Conservation (phyloP, 2,113 vertebrate genomes). For the Ellobius talpinus region DNA sequence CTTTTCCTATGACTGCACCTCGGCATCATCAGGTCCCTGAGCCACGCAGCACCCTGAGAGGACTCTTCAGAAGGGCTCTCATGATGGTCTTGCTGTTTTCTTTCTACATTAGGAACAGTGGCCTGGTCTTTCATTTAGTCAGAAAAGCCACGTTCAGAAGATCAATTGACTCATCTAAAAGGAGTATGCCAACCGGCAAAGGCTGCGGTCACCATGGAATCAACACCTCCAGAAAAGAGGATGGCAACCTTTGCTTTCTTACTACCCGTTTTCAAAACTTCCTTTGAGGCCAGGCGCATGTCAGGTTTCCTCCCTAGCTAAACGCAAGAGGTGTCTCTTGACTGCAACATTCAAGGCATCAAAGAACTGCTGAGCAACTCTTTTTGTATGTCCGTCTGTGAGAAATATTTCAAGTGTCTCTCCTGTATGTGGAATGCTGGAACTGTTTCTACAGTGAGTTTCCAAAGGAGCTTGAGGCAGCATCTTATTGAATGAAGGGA, state of each 20-base stretch:
- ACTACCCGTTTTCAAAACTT: background rate
- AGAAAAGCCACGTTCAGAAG: conserved; percentile 97
- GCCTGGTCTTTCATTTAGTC: conserved; percentile 81
- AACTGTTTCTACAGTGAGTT: background rate
- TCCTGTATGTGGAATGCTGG: conserved; percentile 43
- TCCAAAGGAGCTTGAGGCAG: conserved; percentile 66
- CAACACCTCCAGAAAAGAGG: conserved; percentile 95
- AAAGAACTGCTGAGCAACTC: conserved; percentile 85
- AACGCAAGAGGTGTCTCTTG: conserved; percentile 88
- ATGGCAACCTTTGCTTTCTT: conserved; percentile 88
- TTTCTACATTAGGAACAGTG: conserved; percentile 78
- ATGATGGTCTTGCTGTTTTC: conserved; percentile 73
- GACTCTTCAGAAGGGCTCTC: background rate
- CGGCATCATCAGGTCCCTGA: background rate
- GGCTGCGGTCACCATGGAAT: conserved; percentile 94
- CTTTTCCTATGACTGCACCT: conserved; percentile 88
- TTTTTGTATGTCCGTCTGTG: conserved; percentile 74
- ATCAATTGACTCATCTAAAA: conserved; percentile 90
- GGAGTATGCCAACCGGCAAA: conserved; percentile 93
- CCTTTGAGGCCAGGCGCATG: background rate
- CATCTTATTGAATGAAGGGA: conserved; percentile 91
- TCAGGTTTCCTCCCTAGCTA: conserved; percentile 75
- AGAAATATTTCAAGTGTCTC: conserved; percentile 87
- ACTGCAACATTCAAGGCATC: conserved; percentile 90
- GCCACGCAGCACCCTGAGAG: background rate